These are phyloP conservation scores for Crocuta crocuta DNA, from an alignment of 2,113 vertebrate species.

Conservation along the genomic window DNA sequence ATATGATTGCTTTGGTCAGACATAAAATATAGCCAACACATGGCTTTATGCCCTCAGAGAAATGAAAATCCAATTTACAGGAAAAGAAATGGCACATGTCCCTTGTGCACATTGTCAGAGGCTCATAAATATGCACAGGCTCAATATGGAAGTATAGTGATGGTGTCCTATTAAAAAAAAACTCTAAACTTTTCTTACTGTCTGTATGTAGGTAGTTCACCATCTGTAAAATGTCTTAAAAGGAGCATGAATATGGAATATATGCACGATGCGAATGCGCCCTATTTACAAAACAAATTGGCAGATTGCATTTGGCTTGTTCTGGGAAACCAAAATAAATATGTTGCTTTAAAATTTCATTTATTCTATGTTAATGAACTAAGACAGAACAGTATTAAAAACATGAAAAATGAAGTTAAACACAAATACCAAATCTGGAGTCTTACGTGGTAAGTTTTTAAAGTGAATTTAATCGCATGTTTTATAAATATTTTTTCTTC, in stretches of 20 bases:
- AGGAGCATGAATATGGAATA: constrained; percentile 77
- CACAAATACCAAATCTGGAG: constrained; percentile 55
- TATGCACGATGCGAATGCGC: constrained; percentile 50
- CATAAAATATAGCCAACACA: neutral
- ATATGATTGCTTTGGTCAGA: constrained; percentile 29
- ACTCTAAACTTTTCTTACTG: constrained; percentile 32
- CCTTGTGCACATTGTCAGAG: neutral
- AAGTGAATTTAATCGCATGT: constrained; percentile 32
- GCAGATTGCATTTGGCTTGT: constrained; percentile 78
- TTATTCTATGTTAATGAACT: constrained; percentile 79
- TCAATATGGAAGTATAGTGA: neutral
- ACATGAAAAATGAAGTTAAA: constrained; percentile 60
- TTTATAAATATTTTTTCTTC: constrained; percentile 56
- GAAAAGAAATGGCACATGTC: neutral
- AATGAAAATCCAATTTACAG: constrained; percentile 45
- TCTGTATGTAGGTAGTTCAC: constrained; percentile 48
- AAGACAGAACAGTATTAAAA: constrained; percentile 63
- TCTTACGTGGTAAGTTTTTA: neutral
- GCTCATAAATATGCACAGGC: constrained; percentile 64
- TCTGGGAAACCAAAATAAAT: constrained; percentile 80
- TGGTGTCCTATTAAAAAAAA: constrained; percentile 28
- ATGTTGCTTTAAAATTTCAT: constrained; percentile 77
- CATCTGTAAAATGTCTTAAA: constrained; percentile 82
- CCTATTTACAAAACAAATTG: constrained; percentile 83
- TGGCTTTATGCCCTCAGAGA: constrained; percentile 36